phyloP scores from a whole-genome alignment of 2,797 vertebrate species.

The Hafferia zeledoni region DNA sequence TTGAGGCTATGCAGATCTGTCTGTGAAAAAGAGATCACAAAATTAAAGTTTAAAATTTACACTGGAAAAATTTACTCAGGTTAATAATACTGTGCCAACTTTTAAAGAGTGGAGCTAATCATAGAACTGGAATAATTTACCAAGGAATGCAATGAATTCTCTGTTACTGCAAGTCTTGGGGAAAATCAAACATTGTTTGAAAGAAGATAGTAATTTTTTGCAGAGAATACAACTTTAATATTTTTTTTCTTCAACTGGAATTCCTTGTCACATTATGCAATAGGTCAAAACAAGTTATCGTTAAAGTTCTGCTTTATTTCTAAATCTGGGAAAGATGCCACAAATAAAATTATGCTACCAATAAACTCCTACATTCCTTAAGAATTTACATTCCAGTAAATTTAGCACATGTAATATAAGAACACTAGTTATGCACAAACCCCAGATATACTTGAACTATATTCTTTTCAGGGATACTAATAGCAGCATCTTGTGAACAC shows the following conservation, averaged over 20 bases:
- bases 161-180: neutral
- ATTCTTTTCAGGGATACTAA: neutral
- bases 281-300: neutral
- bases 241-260: neutral
- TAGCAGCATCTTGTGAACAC: neutral
- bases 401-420: neutral
- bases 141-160: neutral
- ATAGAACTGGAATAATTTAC: neutral
- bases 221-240: neutral
- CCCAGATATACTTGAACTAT: neutral
- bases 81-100: neutral
- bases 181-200: neutral
- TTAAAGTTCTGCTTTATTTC: neutral
- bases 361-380: neutral
- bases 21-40: neutral
- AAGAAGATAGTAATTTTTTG: neutral
- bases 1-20: neutral
- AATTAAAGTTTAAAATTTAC: neutral
- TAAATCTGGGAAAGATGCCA: neutral
- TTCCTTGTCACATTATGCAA: neutral
- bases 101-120: neutral
- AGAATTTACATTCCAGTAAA: neutral
- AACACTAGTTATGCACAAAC: neutral
- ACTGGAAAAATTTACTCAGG: neutral
- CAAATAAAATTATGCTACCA: neutral